A percentile compares a stretch with the other conserved stretches of the same genome.
Evolutionary conservation across 35 echinoderm and acorn worm genomes (phyloP).

Genomic region (Hemicentrotus pulcherrimus): DNA sequence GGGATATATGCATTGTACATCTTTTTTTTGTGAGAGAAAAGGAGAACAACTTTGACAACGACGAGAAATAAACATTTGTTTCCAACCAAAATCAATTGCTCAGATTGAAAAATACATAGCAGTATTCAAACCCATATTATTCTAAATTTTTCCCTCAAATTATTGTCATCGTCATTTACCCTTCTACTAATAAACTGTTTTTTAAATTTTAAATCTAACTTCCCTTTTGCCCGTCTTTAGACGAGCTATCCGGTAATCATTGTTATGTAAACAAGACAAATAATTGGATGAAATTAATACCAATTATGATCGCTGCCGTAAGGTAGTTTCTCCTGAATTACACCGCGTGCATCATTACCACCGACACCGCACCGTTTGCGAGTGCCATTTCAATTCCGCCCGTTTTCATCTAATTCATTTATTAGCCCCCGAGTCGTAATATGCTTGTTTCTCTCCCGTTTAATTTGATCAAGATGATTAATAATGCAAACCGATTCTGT

Average conservation of each 20-base stretch:
- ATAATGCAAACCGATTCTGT: slow-evolving; percentile 41
- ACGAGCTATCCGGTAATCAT: slow-evolving; percentile 46
- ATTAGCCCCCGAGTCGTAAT: slow-evolving; percentile 17
- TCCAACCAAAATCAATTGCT: too few relatives aligned
- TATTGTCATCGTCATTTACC: too few relatives aligned
- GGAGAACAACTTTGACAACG: not conserved
- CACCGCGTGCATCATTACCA: not conserved
- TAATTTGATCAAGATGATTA: slow-evolving; percentile 50
- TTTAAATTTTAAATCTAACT: not conserved
- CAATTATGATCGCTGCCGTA: slow-evolving; percentile 40
- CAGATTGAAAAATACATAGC: too few relatives aligned
- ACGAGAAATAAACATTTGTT: not conserved
- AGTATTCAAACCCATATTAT: too few relatives aligned
- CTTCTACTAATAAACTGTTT: too few relatives aligned
- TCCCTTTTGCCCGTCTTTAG: not conserved
- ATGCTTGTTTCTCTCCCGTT: slow-evolving; percentile 35
- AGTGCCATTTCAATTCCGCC: slow-evolving; percentile 8
- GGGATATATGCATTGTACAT: not conserved
- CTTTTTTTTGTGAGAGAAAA: not conserved
- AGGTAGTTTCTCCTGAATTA: not conserved
- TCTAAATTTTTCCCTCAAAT: too few relatives aligned
- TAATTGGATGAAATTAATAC: slow-evolving; percentile 58
- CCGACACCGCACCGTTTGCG: not conserved
- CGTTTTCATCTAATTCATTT: slow-evolving; percentile 6
- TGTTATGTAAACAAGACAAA: slow-evolving; percentile 49